These are phyloP conservation scores for Alfaro cultratus DNA, from an alignment of 2,797 vertebrate species.

Conservation along the genomic window DNA sequence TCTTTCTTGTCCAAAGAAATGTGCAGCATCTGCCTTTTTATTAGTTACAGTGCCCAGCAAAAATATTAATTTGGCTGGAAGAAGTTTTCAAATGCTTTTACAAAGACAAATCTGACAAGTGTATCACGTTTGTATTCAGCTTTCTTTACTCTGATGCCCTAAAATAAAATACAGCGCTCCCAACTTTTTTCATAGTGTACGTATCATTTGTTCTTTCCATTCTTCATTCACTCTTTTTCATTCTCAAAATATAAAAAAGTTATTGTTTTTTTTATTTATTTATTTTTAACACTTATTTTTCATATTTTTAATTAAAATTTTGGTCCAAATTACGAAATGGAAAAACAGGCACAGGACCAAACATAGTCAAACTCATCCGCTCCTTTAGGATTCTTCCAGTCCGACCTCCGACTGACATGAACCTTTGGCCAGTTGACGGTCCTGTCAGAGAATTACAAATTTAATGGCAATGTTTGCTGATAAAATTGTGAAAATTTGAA, in stretches of 20 bases:
- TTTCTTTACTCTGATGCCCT: neutral
- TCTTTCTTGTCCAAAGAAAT: neutral
- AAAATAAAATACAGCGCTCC: neutral
- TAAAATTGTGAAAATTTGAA: neutral
- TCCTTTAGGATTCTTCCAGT: neutral
- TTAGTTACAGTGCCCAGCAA: neutral
- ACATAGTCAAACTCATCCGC: neutral
- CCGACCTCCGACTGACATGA: neutral
- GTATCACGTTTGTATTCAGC: neutral
- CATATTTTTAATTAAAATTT: neutral
- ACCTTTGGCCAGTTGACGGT: neutral
- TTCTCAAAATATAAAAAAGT: too few species aligned
- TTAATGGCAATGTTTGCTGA: neutral
- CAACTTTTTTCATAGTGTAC: too few species aligned
- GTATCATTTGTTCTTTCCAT: too few species aligned
- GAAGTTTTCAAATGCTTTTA: neutral
- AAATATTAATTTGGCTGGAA: neutral
- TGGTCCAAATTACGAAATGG: neutral
- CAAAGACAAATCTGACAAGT: neutral
- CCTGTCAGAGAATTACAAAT: neutral
- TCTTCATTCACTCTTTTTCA: too few species aligned
- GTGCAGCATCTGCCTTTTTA: neutral
- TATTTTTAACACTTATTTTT: too few species aligned
- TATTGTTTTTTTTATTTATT: too few species aligned
- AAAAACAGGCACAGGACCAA: neutral